Percentiles rank a stretch among this genome's conserved stretches.
Conservation (phyloP, 2,797 vertebrate species). For the Oreochromis grahami region DNA sequence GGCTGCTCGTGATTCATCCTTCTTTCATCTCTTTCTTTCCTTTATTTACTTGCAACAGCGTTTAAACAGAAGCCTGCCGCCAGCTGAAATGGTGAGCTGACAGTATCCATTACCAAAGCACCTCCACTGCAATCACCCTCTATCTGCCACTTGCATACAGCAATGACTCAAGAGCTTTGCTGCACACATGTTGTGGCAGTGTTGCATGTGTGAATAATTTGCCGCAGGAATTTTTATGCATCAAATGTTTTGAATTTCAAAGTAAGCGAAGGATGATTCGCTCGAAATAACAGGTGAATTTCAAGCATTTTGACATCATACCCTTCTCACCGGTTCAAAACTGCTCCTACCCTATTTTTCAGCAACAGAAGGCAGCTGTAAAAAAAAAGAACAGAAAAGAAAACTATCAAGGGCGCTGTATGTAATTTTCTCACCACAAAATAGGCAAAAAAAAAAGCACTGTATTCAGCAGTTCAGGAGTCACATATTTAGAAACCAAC, state of each 20-base stretch:
- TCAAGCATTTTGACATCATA: not conserved
- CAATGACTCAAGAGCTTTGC: not conserved
- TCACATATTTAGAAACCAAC: not conserved
- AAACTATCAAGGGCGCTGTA: not conserved
- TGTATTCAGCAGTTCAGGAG: not conserved
- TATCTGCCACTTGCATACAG: not conserved
- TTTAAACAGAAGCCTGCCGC: slow-evolving; percentile 18
- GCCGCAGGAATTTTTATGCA: not conserved
- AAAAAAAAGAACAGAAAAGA: not conserved
- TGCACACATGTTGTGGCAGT: not conserved
- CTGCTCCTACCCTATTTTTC: not conserved
- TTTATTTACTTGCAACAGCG: slow-evolving; percentile 37
- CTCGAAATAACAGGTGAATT: not conserved
- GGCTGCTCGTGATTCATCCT: slow-evolving; percentile 32
- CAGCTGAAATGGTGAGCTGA: slow-evolving; percentile 21
- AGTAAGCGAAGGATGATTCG: not conserved
- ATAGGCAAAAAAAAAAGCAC: not conserved
- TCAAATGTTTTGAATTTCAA: not conserved
- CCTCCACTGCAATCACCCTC: slow-evolving; percentile 6
- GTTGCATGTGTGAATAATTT: not conserved
- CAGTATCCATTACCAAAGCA: slow-evolving; percentile 39
- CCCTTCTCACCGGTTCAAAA: not conserved
- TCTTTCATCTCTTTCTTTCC: slow-evolving; percentile 46
- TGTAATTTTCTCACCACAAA: not conserved
- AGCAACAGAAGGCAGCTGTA: not conserved